Evolutionary conservation across 2,797 vertebrate genomes (phyloP), one percentile per base, ranked within the genome.

Genomic region (Cichlasoma orientale): DNA sequence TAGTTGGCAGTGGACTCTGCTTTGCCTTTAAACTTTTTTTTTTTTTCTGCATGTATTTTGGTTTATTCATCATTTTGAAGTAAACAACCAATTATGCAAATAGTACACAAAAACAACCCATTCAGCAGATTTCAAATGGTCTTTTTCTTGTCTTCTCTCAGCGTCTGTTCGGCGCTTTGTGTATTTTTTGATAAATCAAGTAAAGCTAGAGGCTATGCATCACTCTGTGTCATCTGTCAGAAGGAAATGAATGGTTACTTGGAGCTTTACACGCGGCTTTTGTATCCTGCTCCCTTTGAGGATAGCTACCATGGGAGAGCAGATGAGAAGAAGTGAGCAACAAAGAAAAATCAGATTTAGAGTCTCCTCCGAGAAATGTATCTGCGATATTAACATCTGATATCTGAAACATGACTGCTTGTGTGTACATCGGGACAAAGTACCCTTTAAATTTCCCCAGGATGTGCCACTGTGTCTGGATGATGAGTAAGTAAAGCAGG

Each of bases 81-180:
- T 87, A 94, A 94, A 94, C 90, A 93, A 91, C 88, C 90, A 93
- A 93, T 95, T 94, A 95, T 94, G 94, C 88, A 95, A 94, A 95
- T 92, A 27, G 80, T 16, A 69, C 79, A 79, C 44, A 75, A 89
- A 94, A 93, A 77, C 50, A 25, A 80, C 86, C 61, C 72, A 91
- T 93, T 95, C 93, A 95, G 94, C 95, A 94, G 77, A 92, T 94
- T 94, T 89, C 55, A 82, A 92, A 93, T 90, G 88, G 88, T 88
- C 75, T 86, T 84, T 86, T 81, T 53, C 38, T 74, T 23, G 21
- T 86, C 78, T 88, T 82, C 58, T 79, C 70, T 80, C 85, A 58
- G 76, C 29, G 25, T 88, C 75, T 78, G 75, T 88, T 82, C 70
- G 74, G 80, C 61, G 80, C 83, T 91, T 90, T 92, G 88, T 92